phyloP scores from a whole-genome alignment of 2,113 vertebrate genomes.

The Vombatus ursinus region DNA sequence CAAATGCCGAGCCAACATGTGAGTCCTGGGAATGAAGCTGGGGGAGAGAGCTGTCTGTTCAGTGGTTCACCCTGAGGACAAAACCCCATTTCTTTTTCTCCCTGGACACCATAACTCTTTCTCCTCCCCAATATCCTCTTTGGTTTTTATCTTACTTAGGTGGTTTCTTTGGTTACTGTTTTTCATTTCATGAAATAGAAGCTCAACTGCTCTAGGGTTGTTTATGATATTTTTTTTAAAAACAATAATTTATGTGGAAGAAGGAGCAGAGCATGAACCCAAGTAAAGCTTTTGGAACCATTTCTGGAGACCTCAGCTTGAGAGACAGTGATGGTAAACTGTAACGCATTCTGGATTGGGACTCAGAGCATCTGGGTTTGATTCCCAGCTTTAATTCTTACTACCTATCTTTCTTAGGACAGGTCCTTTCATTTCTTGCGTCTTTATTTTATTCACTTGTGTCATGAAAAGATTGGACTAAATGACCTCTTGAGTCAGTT shows the following conservation, averaged over 20 bases:
- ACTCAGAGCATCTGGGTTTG: background rate
- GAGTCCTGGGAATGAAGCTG: background rate
- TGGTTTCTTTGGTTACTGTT: background rate
- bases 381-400: background rate
- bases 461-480: background rate
- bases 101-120: background rate
- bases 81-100: background rate
- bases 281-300: background rate
- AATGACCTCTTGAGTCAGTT: background rate
- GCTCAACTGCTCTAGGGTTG: background rate
- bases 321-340: background rate
- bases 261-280: background rate
- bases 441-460: background rate
- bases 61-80: conserved; percentile 14
- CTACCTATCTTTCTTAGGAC: background rate
- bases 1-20: conserved; percentile 57
- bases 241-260: background rate
- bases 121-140: background rate
- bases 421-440: background rate
- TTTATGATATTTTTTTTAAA: background rate
- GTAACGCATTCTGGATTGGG: background rate
- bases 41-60: background rate
- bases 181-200: background rate
- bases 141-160: background rate
- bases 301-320: background rate